phyloP scores from a whole-genome alignment of 2,797 vertebrate species.

The Sebastes goodei region DNA sequence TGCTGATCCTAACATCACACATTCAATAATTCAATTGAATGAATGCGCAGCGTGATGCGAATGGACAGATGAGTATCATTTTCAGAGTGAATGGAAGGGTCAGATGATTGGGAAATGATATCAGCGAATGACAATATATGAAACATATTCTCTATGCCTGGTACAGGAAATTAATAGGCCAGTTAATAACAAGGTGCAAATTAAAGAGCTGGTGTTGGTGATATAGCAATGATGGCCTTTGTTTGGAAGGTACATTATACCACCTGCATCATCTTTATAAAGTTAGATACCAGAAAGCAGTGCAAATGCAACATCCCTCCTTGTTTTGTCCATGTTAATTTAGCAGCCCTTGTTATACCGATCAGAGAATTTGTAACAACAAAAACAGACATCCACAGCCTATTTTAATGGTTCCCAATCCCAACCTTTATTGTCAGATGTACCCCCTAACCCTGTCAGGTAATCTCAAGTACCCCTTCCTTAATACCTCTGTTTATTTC shows the following conservation, averaged over 20 bases:
- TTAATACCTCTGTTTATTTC: background rate
- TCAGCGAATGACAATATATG: background rate
- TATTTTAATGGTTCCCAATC: background rate
- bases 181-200: background rate
- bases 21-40: conserved; percentile 40
- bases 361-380: background rate
- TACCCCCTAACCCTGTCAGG: background rate
- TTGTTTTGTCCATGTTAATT: background rate
- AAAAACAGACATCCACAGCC: background rate
- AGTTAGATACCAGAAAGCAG: background rate
- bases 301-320: background rate
- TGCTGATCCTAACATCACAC: conserved; percentile 59
- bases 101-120: background rate
- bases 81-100: background rate
- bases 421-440: background rate
- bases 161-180: background rate
- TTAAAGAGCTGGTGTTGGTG: background rate
- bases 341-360: background rate
- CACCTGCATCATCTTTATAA: background rate
- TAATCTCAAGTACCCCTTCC: background rate
- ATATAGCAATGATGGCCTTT: background rate
- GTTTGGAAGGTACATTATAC: background rate
- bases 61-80: background rate
- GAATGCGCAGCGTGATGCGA: conserved; percentile 42
- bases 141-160: background rate